A percentile compares a stretch with the other conserved stretches of the same genome.
These are phyloP conservation scores for Craseonycteris thonglongyai DNA, from an alignment of 2,113 vertebrate species.

Conservation along the genomic window DNA sequence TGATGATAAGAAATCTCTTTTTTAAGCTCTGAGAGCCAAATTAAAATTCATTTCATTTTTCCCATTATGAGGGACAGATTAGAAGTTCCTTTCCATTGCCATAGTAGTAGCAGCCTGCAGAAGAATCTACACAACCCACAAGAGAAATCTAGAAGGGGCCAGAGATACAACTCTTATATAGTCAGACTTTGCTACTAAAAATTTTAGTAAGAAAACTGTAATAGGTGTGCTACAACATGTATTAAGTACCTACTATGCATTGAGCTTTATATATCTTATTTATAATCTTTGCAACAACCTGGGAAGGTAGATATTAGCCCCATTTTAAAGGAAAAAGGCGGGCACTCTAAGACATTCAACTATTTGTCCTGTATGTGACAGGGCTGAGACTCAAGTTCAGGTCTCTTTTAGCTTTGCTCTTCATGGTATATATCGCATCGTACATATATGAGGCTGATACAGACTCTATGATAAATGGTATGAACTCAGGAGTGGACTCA, in stretches of 20 bases:
- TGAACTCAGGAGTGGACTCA: neutral
- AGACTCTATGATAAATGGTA: neutral
- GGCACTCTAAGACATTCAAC: neutral
- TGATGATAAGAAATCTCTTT: neutral
- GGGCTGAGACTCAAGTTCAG: neutral
- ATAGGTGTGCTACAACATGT: neutral
- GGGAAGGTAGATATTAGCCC: neutral
- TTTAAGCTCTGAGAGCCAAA: neutral
- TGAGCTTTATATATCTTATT: neutral
- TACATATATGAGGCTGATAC: neutral
- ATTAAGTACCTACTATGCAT: neutral
- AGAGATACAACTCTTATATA: neutral
- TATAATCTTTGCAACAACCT: neutral
- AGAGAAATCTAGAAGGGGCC: neutral
- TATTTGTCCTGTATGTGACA: neutral
- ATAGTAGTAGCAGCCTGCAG: neutral
- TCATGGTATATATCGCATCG: neutral
- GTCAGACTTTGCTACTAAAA: neutral
- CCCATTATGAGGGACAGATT: neutral
- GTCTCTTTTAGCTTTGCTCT: neutral
- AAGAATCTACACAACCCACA: neutral
- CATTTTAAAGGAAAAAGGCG: neutral
- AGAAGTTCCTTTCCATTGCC: neutral
- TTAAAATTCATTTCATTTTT: slow-evolving; percentile 17
- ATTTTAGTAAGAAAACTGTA: neutral